Conservation (phyloP, 53 echinoderm and acorn worm genomes). For the Astropecten irregularis region DNA sequence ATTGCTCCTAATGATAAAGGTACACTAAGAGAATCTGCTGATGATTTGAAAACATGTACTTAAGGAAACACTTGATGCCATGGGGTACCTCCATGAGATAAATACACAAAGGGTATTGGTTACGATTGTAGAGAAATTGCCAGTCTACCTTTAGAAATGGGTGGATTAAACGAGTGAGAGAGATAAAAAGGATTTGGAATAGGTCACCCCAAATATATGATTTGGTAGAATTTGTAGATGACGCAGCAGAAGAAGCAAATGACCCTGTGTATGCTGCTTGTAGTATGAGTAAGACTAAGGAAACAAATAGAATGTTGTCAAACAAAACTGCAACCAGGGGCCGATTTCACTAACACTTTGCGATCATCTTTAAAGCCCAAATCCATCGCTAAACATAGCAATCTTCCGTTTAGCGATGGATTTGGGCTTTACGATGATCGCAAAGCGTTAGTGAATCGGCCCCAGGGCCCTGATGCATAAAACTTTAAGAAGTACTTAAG, state of each 20-base stretch:
- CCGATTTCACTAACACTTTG: no score
- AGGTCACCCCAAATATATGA: conserved; percentile 41
- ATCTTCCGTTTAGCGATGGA: no score
- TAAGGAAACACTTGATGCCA: conserved; percentile 39
- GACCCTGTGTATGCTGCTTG: conserved; percentile 56
- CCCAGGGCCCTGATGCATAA: no score
- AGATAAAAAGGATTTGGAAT: neutral
- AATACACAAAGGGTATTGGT: conserved; percentile 34
- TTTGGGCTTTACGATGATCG: no score
- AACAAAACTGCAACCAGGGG: no score
- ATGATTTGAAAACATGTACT: conserved; percentile 60
- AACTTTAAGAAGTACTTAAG: no score
- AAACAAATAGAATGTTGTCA: no score
- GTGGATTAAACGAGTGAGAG: conserved; percentile 50
- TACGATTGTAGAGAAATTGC: conserved; percentile 41
- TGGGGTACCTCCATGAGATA: conserved; percentile 51
- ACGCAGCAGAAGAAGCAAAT: conserved; percentile 55
- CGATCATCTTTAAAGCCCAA: no score
- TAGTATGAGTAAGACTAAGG: neutral
- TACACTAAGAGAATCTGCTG: conserved; percentile 43
- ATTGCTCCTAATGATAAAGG: conserved; percentile 25
- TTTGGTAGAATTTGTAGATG: conserved; percentile 37
- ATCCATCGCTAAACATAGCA: no score
- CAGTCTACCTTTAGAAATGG: conserved; percentile 34
- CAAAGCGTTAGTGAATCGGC: no score